These are phyloP conservation scores for Hermatobates lingyangjiaoensis DNA, from an alignment of 1,140 invertebrate species.

Conservation along the genomic window DNA sequence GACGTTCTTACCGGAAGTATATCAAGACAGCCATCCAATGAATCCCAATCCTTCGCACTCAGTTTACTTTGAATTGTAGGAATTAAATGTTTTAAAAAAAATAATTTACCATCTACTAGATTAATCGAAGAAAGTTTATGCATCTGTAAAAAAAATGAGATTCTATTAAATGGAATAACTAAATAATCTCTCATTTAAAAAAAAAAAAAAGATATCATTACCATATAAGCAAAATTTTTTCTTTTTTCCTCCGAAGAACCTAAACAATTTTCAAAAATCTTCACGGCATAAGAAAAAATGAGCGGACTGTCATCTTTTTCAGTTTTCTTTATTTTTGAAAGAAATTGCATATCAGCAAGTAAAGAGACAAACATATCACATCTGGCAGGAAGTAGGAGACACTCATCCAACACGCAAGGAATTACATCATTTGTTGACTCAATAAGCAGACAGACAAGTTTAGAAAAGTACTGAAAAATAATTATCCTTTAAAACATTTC, in stretches of 20 bases:
- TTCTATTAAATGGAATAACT: background rate
- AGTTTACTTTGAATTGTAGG: background rate
- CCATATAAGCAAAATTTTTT: background rate
- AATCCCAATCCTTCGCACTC: background rate
- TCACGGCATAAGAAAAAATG: background rate
- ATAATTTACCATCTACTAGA: background rate
- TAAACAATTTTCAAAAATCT: background rate
- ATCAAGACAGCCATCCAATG: background rate
- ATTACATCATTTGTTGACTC: too few relatives aligned
- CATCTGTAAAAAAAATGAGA: background rate
- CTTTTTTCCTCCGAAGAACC: background rate
- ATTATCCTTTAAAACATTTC: too few relatives aligned
- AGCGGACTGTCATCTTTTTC: background rate
- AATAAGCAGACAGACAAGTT: too few relatives aligned
- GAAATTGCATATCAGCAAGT: too few relatives aligned
- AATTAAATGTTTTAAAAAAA: background rate
- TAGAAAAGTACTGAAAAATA: too few relatives aligned
- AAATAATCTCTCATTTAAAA: background rate
- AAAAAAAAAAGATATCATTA: background rate
- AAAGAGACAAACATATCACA: too few relatives aligned
- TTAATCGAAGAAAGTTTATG: background rate
- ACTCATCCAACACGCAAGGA: too few relatives aligned
- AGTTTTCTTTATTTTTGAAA: too few relatives aligned
- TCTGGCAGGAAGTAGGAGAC: too few relatives aligned
- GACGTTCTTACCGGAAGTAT: constrained; percentile 1